Evolutionary conservation across 2,888 invertebrate genomes (phyloP).

Genomic region (Eilema sororculum): DNA sequence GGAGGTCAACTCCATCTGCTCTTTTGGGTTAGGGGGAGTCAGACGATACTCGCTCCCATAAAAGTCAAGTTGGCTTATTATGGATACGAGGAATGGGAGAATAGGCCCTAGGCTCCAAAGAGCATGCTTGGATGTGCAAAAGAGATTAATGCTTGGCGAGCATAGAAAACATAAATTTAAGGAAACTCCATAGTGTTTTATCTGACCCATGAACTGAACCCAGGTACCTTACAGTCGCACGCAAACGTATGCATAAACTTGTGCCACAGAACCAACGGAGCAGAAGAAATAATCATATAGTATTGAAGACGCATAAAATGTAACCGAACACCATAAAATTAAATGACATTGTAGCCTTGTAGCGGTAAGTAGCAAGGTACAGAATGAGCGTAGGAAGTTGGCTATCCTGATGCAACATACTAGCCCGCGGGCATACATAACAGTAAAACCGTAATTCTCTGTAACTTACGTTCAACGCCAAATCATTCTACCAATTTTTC

Average conservation of each 20-base stretch:
- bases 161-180: not conserved
- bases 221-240: not conserved
- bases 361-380: not conserved
- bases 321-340: constrained; percentile 2
- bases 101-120: too few relatives aligned
- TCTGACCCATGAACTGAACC: not conserved
- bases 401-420: constrained; percentile 13
- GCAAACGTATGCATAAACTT: not conserved
- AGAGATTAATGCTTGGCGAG: too few relatives aligned
- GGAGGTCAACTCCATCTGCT: too few relatives aligned
- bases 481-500: not conserved
- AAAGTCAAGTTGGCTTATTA: too few relatives aligned
- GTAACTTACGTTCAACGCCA: constrained; percentile 10
- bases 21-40: too few relatives aligned
- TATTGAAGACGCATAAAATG: not conserved
- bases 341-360: not conserved
- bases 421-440: constrained; percentile 12
- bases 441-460: constrained; percentile 14
- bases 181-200: not conserved
- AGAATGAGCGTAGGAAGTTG: constrained; percentile 15
- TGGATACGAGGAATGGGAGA: too few relatives aligned
- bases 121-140: too few relatives aligned
- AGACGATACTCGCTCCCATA: too few relatives aligned
- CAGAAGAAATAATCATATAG: not conserved
- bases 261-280: not conserved